Percentiles rank a stretch among this genome's conserved stretches.
Evolutionary conservation across 2,113 vertebrate genomes (phyloP).

Genomic region (Brachyistius frenatus): DNA sequence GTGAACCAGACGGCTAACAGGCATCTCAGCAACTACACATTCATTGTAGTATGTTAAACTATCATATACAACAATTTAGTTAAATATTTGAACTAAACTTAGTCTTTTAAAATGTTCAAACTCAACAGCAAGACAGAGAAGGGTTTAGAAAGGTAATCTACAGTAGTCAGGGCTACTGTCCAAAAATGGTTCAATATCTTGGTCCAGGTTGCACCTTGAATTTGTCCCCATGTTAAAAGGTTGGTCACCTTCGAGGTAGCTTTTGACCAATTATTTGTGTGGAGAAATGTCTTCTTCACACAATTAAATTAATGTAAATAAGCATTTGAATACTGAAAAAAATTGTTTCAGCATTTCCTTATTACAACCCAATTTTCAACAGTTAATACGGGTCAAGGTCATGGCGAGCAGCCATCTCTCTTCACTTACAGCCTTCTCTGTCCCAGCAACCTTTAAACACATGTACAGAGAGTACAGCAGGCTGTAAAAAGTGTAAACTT

Average conservation of each 20-base stretch:
- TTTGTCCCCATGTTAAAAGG: too few species aligned
- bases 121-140: not conserved
- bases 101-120: not conserved
- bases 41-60: not conserved
- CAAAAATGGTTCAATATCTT: too few species aligned
- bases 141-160: not conserved
- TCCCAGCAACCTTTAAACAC: constrained; percentile 27
- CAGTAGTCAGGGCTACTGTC: not conserved
- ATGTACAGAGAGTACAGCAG: constrained; percentile 39
- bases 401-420: constrained; percentile 18
- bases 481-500: constrained; percentile 70
- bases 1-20: not conserved
- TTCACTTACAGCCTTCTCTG: not conserved
- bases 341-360: not conserved
- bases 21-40: not conserved
- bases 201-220: too few species aligned
- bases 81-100: not conserved
- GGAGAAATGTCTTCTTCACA: too few species aligned
- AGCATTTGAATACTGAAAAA: not conserved
- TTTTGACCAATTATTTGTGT: too few species aligned
- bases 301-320: too few species aligned
- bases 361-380: not conserved
- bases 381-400: constrained; percentile 57
- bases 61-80: not conserved
- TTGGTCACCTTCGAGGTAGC: too few species aligned